phyloP scores from a whole-genome alignment of 2,113 vertebrate species.

The Prunella fulvescens region DNA sequence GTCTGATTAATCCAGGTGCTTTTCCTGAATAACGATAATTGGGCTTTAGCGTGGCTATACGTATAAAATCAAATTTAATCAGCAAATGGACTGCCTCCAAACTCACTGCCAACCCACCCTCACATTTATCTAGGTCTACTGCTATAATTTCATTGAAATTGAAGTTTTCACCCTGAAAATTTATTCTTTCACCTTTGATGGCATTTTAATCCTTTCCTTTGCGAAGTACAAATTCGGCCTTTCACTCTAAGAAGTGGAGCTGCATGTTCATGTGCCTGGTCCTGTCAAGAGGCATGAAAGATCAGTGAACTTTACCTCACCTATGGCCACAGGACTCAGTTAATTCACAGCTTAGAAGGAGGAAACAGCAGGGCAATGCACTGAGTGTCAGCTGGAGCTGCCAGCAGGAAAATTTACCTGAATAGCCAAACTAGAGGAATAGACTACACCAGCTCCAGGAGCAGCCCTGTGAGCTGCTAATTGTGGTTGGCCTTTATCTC shows the following conservation, averaged over 20 bases:
- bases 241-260: background rate
- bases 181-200: slow-evolving; percentile 48
- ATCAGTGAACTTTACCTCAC: background rate
- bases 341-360: background rate
- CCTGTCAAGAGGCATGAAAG: background rate
- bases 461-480: background rate
- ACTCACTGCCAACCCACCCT: slow-evolving; percentile 60
- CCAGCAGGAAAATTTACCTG: background rate
- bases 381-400: background rate
- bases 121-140: slow-evolving; percentile 63
- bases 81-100: slow-evolving; percentile 65
- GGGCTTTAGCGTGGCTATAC: slow-evolving; percentile 30
- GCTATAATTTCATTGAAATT: slow-evolving; percentile 61
- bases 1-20: slow-evolving; percentile 62
- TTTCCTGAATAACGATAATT: slow-evolving; percentile 67
- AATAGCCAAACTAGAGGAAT: background rate
- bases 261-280: background rate
- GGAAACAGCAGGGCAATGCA: background rate
- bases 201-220: slow-evolving; percentile 28
- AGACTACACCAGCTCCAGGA: background rate
- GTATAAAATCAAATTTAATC: slow-evolving; percentile 71
- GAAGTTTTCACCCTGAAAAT: slow-evolving; percentile 49
- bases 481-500: background rate
- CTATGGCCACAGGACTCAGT: background rate
- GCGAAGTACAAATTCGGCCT: background rate